Conservation (phyloP, 1,140 invertebrate species). For the Streblospio benedicti region DNA sequence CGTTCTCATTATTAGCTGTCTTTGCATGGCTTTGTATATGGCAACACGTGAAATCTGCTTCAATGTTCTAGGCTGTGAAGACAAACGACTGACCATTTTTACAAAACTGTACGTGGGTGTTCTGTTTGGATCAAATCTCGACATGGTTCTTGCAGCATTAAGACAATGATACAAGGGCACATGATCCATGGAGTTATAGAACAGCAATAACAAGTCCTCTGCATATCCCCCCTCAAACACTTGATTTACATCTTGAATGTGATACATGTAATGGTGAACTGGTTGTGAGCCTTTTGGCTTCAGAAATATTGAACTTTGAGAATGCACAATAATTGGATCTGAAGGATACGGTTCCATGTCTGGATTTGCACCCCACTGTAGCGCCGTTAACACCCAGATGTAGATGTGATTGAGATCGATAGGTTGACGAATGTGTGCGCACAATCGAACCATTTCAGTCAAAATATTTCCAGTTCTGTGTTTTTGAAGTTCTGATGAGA, state of each 20-base stretch:
- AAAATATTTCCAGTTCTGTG: constrained; percentile 32
- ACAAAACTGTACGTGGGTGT: constrained; percentile 24
- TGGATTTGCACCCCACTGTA: constrained; percentile 42
- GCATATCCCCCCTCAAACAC: constrained; percentile 27
- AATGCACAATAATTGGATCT: constrained; percentile 41
- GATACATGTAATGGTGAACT: constrained; percentile 35
- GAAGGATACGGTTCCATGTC: constrained; percentile 41
- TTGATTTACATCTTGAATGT: constrained; percentile 26
- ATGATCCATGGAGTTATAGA: constrained; percentile 42
- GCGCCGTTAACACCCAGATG: constrained; percentile 33
- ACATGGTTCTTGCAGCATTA: constrained; percentile 26
- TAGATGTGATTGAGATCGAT: constrained; percentile 31
- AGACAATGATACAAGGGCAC: constrained; percentile 33
- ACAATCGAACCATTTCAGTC: constrained; percentile 35
- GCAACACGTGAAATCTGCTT: constrained; percentile 35
- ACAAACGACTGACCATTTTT: constrained; percentile 26
- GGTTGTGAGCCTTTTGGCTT: constrained; percentile 36
- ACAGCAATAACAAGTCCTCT: constrained; percentile 31
- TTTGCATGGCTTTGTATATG: constrained; percentile 35
- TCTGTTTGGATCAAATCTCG: constrained; percentile 25
- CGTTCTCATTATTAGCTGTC: constrained; percentile 27
- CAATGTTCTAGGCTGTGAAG: constrained; percentile 32
- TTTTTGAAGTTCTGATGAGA: constrained; percentile 18
- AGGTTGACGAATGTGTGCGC: constrained; percentile 17
- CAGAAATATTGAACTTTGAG: constrained; percentile 42